Evolutionary conservation across 2,113 vertebrate species (phyloP).

Genomic region (Penelope pileata): DNA sequence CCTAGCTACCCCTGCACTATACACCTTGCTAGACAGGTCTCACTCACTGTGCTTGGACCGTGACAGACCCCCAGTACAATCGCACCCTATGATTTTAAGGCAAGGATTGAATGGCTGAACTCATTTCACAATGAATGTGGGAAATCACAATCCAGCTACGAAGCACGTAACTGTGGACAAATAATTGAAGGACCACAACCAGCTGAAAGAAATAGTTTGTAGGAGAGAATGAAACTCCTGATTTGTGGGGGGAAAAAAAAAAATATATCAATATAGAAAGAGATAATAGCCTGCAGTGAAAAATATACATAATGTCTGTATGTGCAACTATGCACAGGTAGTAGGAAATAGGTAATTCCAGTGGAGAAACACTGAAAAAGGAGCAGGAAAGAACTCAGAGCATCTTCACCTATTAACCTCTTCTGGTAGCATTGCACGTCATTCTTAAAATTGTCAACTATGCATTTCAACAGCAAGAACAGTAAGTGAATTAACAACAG

Average conservation of each 20-base stretch:
- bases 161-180: neutral
- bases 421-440: neutral
- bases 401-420: neutral
- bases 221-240: neutral
- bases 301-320: neutral
- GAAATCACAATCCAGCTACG: neutral
- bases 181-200: neutral
- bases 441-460: neutral
- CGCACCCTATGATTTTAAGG: neutral
- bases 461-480: neutral
- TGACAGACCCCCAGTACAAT: neutral
- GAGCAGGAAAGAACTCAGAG: neutral
- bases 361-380: neutral
- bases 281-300: neutral
- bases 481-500: neutral
- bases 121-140: neutral
- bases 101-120: neutral
- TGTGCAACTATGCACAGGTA: neutral
- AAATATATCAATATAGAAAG: rapidly evolving
- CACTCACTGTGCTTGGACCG: neutral
- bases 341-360: neutral
- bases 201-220: neutral
- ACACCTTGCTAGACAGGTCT: neutral
- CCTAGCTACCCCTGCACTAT: neutral
- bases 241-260: neutral